Evolutionary conservation across 2,113 vertebrate genomes (phyloP).

Genomic region (Miniopterus natalensis): DNA sequence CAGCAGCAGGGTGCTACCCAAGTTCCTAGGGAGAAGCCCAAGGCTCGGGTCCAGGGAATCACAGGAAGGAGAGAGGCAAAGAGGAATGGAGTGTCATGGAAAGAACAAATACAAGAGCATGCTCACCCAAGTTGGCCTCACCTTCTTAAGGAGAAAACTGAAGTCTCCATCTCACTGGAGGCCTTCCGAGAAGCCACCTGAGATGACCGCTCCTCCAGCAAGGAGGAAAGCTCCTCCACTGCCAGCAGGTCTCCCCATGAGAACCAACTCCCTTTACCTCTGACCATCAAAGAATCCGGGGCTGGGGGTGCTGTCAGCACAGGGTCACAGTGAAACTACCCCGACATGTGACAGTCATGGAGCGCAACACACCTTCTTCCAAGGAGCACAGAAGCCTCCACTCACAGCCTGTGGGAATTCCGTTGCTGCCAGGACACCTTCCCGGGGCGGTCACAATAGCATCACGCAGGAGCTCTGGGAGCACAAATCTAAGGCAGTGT

Average conservation of each 20-base stretch:
- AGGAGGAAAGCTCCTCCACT: too few species aligned
- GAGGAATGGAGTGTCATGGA: accelerated
- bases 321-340: neutral
- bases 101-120: neutral
- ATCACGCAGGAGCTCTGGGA: neutral
- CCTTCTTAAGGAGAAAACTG: accelerated
- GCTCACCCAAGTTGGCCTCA: too few species aligned
- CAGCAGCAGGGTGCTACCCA: neutral
- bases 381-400: neutral
- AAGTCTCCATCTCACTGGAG: too few species aligned
- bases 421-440: neutral
- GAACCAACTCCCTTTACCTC: accelerated
- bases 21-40: neutral
- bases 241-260: neutral
- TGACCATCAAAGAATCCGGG: neutral
- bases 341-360: too few species aligned
- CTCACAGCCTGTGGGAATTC: neutral
- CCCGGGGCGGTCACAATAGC: neutral
- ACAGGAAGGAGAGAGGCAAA: neutral
- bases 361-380: neutral
- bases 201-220: neutral
- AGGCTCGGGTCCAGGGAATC: neutral
- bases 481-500: neutral
- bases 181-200: neutral
- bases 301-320: neutral